A percentile compares a stretch with the other conserved stretches of the same genome.
Conservation (phyloP, 2,113 vertebrate genomes). For the Tricholaema leucomelas region DNA sequence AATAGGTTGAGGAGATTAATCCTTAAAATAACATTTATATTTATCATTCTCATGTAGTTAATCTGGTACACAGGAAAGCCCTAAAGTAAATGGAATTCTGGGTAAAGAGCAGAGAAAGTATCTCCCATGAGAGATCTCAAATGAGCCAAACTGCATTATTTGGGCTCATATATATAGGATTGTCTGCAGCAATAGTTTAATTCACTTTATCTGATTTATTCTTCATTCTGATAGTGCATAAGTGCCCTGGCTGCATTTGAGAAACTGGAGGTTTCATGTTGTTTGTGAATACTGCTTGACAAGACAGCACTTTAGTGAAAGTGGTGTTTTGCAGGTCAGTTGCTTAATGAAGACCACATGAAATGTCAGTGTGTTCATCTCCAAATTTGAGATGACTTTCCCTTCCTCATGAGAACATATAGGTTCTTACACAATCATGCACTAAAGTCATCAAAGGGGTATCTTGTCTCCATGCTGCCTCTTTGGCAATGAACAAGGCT, state of each 20-base stretch:
- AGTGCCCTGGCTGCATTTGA: neutral
- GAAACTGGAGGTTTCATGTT: neutral
- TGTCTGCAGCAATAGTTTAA: neutral
- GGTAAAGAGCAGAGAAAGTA: neutral
- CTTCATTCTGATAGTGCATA: neutral
- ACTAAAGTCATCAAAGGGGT: neutral
- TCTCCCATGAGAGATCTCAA: neutral
- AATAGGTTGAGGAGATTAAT: neutral
- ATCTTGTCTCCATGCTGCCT: fast-evolving
- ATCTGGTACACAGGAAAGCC: neutral
- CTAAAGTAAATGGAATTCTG: neutral
- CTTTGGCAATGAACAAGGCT: neutral
- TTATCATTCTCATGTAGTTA: neutral
- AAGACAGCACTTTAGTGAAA: neutral
- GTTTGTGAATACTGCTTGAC: neutral
- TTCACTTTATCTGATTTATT: neutral
- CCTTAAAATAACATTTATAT: constrained; percentile 9
- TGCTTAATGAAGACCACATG: neutral
- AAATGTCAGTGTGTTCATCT: neutral
- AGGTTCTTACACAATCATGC: neutral
- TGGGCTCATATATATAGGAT: neutral
- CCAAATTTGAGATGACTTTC: neutral
- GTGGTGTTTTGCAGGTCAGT: fast-evolving
- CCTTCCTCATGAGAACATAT: neutral
- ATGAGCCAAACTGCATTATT: neutral